Conservation (phyloP, 2,888 invertebrate genomes). For the Eupithecia tripunctaria region DNA sequence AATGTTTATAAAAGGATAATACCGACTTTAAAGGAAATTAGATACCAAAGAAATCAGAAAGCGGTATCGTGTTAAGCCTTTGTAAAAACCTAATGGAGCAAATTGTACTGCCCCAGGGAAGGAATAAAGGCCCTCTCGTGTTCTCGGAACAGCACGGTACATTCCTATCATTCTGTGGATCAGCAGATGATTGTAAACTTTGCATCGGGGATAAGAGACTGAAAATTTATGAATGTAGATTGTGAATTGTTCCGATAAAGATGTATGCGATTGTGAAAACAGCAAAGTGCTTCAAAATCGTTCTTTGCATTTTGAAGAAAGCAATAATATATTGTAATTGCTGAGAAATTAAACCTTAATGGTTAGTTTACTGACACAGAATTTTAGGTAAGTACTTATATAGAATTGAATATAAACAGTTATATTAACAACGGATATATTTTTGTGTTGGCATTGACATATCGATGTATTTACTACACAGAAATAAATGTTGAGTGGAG, state of each 20-base stretch:
- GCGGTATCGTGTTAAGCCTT: slow-evolving; percentile 48
- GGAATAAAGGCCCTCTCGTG: slow-evolving; percentile 54
- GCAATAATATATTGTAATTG: slow-evolving; percentile 42
- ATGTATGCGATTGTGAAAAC: slow-evolving; percentile 36
- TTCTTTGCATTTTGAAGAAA: slow-evolving; percentile 58
- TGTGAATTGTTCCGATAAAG: slow-evolving; percentile 2
- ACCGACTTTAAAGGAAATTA: slow-evolving; percentile 35
- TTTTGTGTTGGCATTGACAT: background rate
- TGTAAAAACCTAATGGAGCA: slow-evolving; percentile 60
- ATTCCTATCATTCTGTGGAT: slow-evolving; percentile 61
- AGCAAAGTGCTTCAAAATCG: slow-evolving; percentile 54
- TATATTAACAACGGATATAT: too few species aligned
- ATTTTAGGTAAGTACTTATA: too few species aligned
- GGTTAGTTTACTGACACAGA: background rate
- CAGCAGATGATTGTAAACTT: slow-evolving; percentile 38
- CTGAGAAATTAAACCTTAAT: background rate
- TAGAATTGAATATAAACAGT: background rate
- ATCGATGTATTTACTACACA: background rate
- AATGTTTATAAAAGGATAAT: slow-evolving; percentile 18
- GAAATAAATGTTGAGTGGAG: background rate
- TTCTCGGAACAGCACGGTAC: slow-evolving; percentile 64
- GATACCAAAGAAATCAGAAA: slow-evolving; percentile 47
- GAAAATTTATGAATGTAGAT: slow-evolving; percentile 3
- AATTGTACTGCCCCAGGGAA: slow-evolving; percentile 55
- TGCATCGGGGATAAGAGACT: slow-evolving; percentile 20